Percentiles rank a stretch among this genome's conserved stretches.
Evolutionary conservation across 2,113 vertebrate species (phyloP).

Genomic region (Daboia siamensis): DNA sequence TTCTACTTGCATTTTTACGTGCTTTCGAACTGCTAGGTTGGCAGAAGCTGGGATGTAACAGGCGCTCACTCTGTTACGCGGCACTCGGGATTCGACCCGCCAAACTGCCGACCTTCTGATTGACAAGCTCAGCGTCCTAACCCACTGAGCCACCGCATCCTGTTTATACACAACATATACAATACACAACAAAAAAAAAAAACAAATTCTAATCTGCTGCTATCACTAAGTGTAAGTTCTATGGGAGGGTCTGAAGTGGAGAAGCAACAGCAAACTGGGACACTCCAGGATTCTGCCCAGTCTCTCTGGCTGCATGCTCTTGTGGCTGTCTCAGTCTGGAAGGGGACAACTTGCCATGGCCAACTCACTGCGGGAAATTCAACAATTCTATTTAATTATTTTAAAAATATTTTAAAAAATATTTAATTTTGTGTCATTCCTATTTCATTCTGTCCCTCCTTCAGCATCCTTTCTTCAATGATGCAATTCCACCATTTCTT

Average conservation of each 20-base stretch:
- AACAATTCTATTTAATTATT: not conserved
- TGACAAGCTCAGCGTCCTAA: too few species aligned
- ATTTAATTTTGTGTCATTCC: not conserved
- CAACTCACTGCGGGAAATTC: not conserved
- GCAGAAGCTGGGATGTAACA: too few species aligned
- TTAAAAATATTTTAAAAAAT: not conserved
- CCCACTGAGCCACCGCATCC: too few species aligned
- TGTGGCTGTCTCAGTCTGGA: not conserved
- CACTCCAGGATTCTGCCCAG: not conserved
- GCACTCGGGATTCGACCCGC: too few species aligned
- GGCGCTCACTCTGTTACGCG: too few species aligned
- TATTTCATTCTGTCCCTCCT: not conserved
- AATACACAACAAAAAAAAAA: not conserved
- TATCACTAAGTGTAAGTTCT: not conserved
- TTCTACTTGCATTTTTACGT: too few species aligned
- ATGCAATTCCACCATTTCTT: not conserved
- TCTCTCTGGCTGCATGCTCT: too few species aligned
- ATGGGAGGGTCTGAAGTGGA: too few species aligned
- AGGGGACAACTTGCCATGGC: not conserved
- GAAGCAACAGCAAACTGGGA: not conserved
- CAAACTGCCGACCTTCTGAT: too few species aligned
- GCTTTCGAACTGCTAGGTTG: too few species aligned
- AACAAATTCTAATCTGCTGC: not conserved
- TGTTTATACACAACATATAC: too few species aligned
- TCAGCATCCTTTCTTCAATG: not conserved